Percentiles rank a stretch among this genome's conserved stretches.
Evolutionary conservation across 2,888 invertebrate genomes (phyloP).

Genomic region (Cacoxenus indagator): DNA sequence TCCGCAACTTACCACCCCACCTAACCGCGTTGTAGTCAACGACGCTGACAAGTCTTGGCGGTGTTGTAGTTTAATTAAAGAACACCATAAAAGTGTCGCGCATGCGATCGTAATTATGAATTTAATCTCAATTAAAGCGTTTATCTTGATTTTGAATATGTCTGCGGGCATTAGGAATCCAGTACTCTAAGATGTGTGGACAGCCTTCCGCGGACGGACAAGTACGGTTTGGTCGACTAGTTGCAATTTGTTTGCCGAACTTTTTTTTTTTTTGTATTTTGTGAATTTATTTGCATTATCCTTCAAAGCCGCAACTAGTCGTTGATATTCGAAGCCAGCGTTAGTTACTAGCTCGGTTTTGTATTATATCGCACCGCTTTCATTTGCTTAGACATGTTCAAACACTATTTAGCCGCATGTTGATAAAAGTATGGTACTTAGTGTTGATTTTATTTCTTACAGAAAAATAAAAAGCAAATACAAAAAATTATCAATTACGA

Average conservation of each 20-base stretch:
- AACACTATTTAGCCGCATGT: slow-evolving; percentile 43
- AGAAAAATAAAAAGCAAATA: not conserved
- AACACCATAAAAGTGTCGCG: slow-evolving; percentile 70
- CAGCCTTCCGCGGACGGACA: slow-evolving; percentile 2
- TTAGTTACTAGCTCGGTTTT: slow-evolving; percentile 9
- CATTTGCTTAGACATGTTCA: slow-evolving; percentile 59
- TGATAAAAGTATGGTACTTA: slow-evolving; percentile 46
- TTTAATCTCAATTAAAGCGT: slow-evolving; percentile 69
- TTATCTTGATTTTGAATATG: slow-evolving; percentile 57
- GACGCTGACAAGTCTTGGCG: slow-evolving; percentile 23
- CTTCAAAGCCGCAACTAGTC: slow-evolving; percentile 29
- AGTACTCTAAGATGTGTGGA: not conserved
- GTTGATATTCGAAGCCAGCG: not conserved
- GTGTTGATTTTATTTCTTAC: not conserved
- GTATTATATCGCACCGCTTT: slow-evolving; percentile 31
- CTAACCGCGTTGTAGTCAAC: slow-evolving; percentile 8
- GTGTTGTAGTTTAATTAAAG: slow-evolving; percentile 65
- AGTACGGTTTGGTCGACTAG: slow-evolving; percentile 4
- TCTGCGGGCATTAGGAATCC: slow-evolving; percentile 15
- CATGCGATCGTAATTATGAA: slow-evolving; percentile 70
- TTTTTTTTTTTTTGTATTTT: slow-evolving; percentile 27
- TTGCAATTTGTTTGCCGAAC: slow-evolving; percentile 51
- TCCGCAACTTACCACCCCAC: slow-evolving; percentile 34
- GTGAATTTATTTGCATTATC: slow-evolving; percentile 60
- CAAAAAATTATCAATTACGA: slow-evolving; percentile 45